Percentiles rank a stretch among this genome's conserved stretches.
Evolutionary conservation across 35 echinoderm and acorn worm species (phyloP).

Genomic region (Ophiothrix spiculata): DNA sequence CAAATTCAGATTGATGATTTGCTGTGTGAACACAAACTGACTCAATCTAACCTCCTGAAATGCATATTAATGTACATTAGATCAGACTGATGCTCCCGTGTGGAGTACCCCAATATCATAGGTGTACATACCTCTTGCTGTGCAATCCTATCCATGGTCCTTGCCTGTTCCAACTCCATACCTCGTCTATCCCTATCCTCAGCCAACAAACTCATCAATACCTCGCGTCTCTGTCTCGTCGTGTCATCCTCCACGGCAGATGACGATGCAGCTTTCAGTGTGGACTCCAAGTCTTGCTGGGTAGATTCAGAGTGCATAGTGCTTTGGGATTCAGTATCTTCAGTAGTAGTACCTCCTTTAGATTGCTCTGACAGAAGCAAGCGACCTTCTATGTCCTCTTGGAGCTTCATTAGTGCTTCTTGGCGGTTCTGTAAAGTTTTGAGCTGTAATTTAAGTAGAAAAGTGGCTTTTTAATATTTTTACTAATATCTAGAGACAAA

Average conservation of each 20-base stretch:
- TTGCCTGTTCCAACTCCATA: constrained; percentile 38
- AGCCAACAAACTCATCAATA: constrained; percentile 61
- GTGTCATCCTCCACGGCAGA: neutral
- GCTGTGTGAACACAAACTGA: too few relatives aligned
- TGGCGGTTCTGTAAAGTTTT: constrained; percentile 80
- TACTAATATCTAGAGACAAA: too few relatives aligned
- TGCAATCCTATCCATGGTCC: constrained; percentile 43
- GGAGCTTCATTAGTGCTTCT: constrained; percentile 63
- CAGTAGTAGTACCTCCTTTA: constrained; percentile 7
- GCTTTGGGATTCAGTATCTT: constrained; percentile 13
- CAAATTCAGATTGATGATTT: too few relatives aligned
- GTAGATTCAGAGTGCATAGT: neutral
- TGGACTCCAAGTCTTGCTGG: neutral
- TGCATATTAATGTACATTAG: too few relatives aligned
- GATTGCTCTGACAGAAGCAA: constrained; percentile 43
- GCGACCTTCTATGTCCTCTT: constrained; percentile 73
- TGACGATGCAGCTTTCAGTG: neutral
- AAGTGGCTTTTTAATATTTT: too few relatives aligned
- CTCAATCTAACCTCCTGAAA: too few relatives aligned
- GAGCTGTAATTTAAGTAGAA: constrained; percentile 69
- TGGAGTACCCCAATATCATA: too few relatives aligned
- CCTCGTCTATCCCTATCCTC: constrained; percentile 61
- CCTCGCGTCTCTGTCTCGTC: constrained; percentile 37
- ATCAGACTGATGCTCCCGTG: too few relatives aligned
- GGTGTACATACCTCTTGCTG: constrained; percentile 28